A percentile compares a stretch with the other conserved stretches of the same genome.
Conservation (phyloP, 92 coral and sea anemone genomes). For the Desmophyllum pertusum region DNA sequence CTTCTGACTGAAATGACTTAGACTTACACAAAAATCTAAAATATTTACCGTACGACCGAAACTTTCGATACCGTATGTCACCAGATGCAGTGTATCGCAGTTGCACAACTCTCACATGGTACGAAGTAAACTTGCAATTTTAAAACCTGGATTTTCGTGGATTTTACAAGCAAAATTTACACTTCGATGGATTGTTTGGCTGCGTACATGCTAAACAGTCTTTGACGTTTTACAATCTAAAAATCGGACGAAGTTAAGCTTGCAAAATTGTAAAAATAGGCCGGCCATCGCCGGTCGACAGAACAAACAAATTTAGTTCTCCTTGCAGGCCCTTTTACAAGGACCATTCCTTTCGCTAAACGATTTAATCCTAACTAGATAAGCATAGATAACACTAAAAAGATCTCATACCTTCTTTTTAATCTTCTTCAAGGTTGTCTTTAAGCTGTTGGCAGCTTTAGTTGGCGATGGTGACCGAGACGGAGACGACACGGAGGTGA, state of each 20-base stretch:
- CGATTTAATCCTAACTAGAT: neutral
- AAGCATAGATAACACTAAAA: neutral
- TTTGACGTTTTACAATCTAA: neutral
- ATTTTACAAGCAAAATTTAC: neutral
- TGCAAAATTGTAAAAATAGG: neutral
- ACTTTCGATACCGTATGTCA: neutral
- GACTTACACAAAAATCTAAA: neutral
- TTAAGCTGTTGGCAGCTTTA: conserved; percentile 76
- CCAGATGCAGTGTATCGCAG: neutral
- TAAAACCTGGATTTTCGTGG: neutral
- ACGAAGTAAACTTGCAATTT: neutral
- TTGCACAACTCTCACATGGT: neutral
- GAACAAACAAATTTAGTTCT: neutral
- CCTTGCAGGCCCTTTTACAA: neutral
- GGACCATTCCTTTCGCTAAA: neutral
- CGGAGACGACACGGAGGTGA: conserved; percentile 73
- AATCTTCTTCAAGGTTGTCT: conserved; percentile 90
- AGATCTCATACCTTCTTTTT: conserved; percentile 83
- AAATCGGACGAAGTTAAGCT: neutral
- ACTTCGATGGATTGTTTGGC: neutral
- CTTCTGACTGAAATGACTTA: no score
- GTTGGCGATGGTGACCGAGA: conserved; percentile 85
- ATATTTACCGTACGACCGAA: neutral
- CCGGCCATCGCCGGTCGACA: neutral
- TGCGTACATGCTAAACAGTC: neutral